These are phyloP conservation scores for Panulirus ornatus DNA, from an alignment of 1,140 invertebrate genomes.

Conservation along the genomic window DNA sequence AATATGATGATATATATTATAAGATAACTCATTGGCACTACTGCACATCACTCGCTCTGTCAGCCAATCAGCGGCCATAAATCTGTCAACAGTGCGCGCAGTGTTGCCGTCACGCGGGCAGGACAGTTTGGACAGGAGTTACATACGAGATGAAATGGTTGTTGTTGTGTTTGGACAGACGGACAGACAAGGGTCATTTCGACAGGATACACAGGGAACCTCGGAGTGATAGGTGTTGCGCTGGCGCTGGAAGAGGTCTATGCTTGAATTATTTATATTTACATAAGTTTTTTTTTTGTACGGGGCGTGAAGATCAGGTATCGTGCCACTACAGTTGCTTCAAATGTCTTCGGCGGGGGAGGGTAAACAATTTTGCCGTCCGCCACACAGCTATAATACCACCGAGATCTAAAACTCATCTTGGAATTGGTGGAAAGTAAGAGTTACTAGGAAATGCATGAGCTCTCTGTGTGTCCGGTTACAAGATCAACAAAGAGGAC, in stretches of 20 bases:
- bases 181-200: conserved; percentile 46
- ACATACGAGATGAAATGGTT: conserved; percentile 60
- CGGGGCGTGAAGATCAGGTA: no score
- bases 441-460: not conserved
- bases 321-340: no score
- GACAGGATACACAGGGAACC: conserved; percentile 21
- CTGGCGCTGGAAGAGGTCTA: not conserved
- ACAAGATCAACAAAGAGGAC: conserved; percentile 37
- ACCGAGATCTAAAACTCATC: not conserved
- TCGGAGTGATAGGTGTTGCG: conserved; percentile 33
- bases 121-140: conserved; percentile 46
- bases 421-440: conserved; percentile 1
- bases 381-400: not conserved
- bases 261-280: no score
- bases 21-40: conserved; percentile 5
- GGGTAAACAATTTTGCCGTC: no score
- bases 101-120: conserved; percentile 46
- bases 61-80: conserved; percentile 66
- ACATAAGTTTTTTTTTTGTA: no score
- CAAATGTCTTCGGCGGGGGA: no score
- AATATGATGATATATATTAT: not conserved
- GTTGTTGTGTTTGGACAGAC: conserved; percentile 46
- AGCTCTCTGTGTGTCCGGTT: not conserved
- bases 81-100: conserved; percentile 59
- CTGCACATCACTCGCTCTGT: conserved; percentile 56